These are phyloP conservation scores for Enteromius paludinosus DNA, from an alignment of 2,797 vertebrate species.

Conservation along the genomic window DNA sequence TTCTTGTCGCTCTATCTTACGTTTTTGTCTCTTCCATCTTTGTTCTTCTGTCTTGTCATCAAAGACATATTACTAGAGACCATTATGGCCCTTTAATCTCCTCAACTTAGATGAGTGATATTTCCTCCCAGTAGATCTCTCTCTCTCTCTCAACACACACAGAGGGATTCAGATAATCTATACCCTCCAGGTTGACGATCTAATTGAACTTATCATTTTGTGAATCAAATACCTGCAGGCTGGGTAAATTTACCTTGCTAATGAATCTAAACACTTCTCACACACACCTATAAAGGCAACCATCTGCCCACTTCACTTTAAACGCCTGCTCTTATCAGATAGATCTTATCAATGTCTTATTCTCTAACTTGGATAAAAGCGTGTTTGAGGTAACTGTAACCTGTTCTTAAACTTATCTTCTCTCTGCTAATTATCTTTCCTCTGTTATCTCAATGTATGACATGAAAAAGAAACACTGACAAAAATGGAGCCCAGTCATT, in stretches of 20 bases:
- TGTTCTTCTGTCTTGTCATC: slow-evolving; percentile 37
- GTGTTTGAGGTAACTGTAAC: not conserved
- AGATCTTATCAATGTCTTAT: slow-evolving; percentile 15
- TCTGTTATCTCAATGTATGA: not conserved
- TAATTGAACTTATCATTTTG: slow-evolving; percentile 38
- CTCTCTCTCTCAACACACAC: slow-evolving; percentile 29
- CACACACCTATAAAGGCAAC: not conserved
- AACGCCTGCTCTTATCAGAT: slow-evolving; percentile 9
- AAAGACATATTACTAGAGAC: slow-evolving; percentile 45
- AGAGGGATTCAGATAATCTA: slow-evolving; percentile 36
- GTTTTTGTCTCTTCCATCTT: slow-evolving; percentile 22
- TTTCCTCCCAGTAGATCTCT: not conserved
- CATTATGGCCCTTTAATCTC: slow-evolving; percentile 48
- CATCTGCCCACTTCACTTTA: slow-evolving; percentile 28
- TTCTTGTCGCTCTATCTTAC: slow-evolving; percentile 30
- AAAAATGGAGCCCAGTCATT: not conserved
- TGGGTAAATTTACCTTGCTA: slow-evolving; percentile 21
- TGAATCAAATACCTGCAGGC: slow-evolving; percentile 45
- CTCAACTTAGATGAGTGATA: slow-evolving; percentile 23
- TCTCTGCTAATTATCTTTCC: not conserved
- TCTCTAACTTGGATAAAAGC: slow-evolving; percentile 9
- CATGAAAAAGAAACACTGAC: not conserved
- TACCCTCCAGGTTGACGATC: not conserved
- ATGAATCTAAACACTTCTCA: slow-evolving; percentile 43
- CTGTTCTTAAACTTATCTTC: slow-evolving; percentile 12